Base-by-base conservation (phyloP, 2,797 vertebrate species). In the Labeo calbasu region DNA sequence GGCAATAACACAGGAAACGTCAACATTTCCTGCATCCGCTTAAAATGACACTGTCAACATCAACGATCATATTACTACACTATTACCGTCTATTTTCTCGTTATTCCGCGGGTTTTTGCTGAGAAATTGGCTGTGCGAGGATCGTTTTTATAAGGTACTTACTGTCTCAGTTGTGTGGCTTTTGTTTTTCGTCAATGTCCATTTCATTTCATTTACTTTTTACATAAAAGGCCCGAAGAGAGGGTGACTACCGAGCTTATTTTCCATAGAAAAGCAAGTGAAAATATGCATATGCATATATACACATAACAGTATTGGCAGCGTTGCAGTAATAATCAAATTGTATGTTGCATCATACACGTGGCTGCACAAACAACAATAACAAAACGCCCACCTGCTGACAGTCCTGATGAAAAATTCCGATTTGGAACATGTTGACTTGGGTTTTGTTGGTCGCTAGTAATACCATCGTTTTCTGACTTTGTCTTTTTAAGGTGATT, bases 311-410 rank as follows among this genome's bases (percentile, higher is more conserved):
- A 32, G 25, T 12, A n/a, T 7, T 65, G 12, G 8, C 7, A 53
- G 6, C 7, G 11, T 28, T 63, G 19, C 5, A 3, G 0, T 59
- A 51, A 23, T 51, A 50, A 51, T 73, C 13, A 28, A 12, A 63
- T 61, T 36, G 46, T 12, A 17, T 70, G 36, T 3, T 25, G n/a
- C 28, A 36, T 65, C 61, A 2, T 69, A 36, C 82, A 77, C 73
- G 82, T 83, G 82, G 73, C 23, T 82, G 25, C 43, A 61, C 40
- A 77, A 68, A 70, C 72, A 76, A 83, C 59, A 69, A 77, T 15
- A 83, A 51, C 71, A 71, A 75, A 75, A 53, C 59, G 65, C 51
- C 51, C 51, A 77, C 63, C 19, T 65, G 28, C 48, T 68, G 71
- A 83, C 32, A 76, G 12, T 66, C 14, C 28, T 3, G 70, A 13